phyloP scores from a whole-genome alignment of 1,140 invertebrate genomes.

The Achroia grisella region DNA sequence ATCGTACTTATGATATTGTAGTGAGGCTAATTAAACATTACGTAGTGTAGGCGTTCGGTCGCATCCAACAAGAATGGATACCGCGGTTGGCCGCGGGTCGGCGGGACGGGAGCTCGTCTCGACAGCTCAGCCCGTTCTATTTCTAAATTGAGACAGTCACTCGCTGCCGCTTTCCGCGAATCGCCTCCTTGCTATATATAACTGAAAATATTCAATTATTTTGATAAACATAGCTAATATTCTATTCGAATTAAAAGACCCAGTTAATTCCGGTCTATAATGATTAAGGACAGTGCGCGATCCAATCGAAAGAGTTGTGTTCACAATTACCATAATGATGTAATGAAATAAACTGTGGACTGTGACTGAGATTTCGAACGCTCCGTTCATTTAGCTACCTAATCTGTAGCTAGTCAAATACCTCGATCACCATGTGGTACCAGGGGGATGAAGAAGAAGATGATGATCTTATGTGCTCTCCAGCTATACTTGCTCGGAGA shows the following conservation, averaged over 20 bases:
- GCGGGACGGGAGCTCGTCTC: slow-evolving; percentile 34
- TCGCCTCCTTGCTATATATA: slow-evolving; percentile 58
- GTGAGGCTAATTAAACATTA: neutral
- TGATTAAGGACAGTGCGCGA: no score
- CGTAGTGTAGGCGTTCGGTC: slow-evolving; percentile 1
- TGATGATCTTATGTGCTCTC: slow-evolving; percentile 88
- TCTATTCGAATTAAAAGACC: no score
- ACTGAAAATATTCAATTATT: slow-evolving; percentile 28
- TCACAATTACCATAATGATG: slow-evolving; percentile 5
- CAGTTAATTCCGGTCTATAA: no score
- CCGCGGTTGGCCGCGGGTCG: slow-evolving; percentile 37
- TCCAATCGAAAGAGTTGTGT: no score
- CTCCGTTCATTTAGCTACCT: no score
- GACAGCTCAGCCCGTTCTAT: slow-evolving; percentile 60
- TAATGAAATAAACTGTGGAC: slow-evolving; percentile 6
- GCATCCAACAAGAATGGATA: slow-evolving; percentile 8
- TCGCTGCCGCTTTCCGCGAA: slow-evolving; percentile 60
- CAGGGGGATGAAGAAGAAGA: slow-evolving; percentile 82
- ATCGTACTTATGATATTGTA: no score
- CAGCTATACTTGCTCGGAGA: slow-evolving; percentile 85
- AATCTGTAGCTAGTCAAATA: slow-evolving; percentile 1
- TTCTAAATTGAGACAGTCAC: slow-evolving; percentile 71
- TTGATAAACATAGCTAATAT: no score
- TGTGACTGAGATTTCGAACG: neutral
- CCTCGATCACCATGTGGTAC: slow-evolving; percentile 76